These are phyloP conservation scores for Odontomachus brunneus DNA, from an alignment of 1,140 invertebrate genomes.

Conservation along the genomic window DNA sequence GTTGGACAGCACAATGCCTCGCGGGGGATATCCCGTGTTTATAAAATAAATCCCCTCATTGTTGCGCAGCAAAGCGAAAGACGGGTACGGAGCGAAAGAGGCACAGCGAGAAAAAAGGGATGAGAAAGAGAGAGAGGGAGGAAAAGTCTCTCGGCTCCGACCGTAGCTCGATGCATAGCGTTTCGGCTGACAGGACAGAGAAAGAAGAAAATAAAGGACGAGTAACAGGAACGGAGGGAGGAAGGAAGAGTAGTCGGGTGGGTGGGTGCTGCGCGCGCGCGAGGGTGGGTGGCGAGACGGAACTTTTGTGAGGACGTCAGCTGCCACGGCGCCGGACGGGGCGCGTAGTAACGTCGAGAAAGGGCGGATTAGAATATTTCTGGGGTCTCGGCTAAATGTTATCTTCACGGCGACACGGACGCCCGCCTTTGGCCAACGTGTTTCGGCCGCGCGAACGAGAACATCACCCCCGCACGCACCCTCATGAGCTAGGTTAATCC, in stretches of 20 bases:
- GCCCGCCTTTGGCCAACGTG: slow-evolving; percentile 7
- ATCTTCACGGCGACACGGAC: slow-evolving; percentile 65
- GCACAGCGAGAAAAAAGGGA: not conserved
- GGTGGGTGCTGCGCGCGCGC: too few species aligned
- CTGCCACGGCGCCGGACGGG: slow-evolving; percentile 70
- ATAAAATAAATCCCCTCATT: slow-evolving; percentile 75
- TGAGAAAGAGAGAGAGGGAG: not conserved
- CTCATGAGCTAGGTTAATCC: slow-evolving; percentile 54
- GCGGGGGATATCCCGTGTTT: slow-evolving; percentile 72
- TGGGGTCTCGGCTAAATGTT: slow-evolving; percentile 79
- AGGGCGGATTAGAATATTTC: slow-evolving; percentile 82
- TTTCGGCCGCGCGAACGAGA: slow-evolving; percentile 32
- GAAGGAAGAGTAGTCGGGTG: not conserved
- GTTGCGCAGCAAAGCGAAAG: slow-evolving; percentile 67
- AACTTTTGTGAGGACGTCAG: slow-evolving; percentile 82
- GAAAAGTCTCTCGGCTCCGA: slow-evolving; percentile 19
- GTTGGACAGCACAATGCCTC: slow-evolving; percentile 66
- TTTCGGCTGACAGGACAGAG: slow-evolving; percentile 57
- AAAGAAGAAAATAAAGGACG: slow-evolving; percentile 39
- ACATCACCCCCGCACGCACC: not conserved
- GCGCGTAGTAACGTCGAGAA: slow-evolving; percentile 67
- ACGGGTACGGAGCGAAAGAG: not conserved
- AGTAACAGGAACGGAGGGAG: slow-evolving; percentile 27
- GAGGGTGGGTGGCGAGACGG: slow-evolving; percentile 8
- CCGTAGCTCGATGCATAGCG: slow-evolving; percentile 61